A percentile compares a stretch with the other conserved stretches of the same genome.
Conservation (phyloP, 2,797 vertebrate genomes). For the Acanthornis magna region DNA sequence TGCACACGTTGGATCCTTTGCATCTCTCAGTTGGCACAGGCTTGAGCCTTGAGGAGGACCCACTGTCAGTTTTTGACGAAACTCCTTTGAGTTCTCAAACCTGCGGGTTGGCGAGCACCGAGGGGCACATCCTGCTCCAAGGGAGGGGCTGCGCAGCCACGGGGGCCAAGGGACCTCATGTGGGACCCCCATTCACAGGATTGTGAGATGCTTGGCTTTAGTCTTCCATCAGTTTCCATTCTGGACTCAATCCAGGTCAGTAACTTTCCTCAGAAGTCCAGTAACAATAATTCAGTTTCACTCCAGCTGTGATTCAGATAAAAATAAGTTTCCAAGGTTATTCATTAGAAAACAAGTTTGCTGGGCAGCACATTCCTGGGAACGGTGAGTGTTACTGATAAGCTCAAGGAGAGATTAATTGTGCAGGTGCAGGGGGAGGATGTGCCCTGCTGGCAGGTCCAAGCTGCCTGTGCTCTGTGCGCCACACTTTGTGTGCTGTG, state of each 20-base stretch:
- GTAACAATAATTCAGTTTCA: neutral
- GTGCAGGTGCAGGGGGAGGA: rapidly evolving
- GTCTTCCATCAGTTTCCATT: neutral
- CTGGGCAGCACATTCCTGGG: no score
- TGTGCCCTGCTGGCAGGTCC: rapidly evolving
- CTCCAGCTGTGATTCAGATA: neutral
- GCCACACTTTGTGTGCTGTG: no score
- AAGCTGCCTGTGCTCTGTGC: neutral
- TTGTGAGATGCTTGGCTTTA: neutral
- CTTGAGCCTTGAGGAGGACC: neutral
- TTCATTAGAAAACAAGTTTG: neutral
- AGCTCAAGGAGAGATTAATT: neutral
- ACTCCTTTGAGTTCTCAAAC: neutral
- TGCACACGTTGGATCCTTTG: neutral
- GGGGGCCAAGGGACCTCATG: neutral
- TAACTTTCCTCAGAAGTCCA: neutral
- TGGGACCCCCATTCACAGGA: neutral
- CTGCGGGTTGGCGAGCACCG: neutral
- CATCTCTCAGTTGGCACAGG: neutral
- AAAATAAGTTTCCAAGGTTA: neutral
- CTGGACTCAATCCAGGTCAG: neutral
- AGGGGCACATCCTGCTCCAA: no score
- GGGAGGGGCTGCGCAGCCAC: neutral
- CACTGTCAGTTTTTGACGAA: no score
- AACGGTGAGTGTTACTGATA: no score